Evolutionary conservation across 2,113 vertebrate species (phyloP).

Genomic region (Pachyramphus minor): DNA sequence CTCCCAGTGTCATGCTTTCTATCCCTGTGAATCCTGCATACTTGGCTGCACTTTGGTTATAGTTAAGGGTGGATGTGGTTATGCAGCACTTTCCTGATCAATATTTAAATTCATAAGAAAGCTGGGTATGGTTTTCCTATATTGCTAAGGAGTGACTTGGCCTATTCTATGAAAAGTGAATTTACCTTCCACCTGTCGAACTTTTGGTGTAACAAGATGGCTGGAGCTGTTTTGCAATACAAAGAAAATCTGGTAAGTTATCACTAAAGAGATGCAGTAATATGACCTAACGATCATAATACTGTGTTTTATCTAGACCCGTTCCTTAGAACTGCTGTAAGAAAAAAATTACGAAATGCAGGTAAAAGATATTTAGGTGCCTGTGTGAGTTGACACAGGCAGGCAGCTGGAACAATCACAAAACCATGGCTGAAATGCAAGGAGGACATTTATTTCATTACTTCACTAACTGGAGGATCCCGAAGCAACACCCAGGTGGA

Average conservation of each 20-base stretch:
- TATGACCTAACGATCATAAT: not conserved
- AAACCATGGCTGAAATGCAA: not conserved
- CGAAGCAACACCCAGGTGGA: not conserved
- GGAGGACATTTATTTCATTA: not conserved
- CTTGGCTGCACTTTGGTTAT: not conserved
- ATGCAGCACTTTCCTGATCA: not conserved
- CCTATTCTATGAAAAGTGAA: not conserved
- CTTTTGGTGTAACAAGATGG: not conserved
- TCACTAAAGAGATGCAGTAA: not conserved
- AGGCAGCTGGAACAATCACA: not conserved
- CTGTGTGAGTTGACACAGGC: not conserved
- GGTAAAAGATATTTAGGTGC: not conserved
- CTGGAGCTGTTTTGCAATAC: not conserved
- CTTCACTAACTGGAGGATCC: fast-evolving
- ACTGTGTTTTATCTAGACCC: not conserved
- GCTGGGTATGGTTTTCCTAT: not conserved
- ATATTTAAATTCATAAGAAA: not conserved
- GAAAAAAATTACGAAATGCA: not conserved
- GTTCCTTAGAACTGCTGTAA: not conserved
- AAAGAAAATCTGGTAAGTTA: not conserved
- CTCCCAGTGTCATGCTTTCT: not conserved
- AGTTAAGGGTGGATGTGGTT: fast-evolving
- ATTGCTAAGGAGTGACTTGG: not conserved
- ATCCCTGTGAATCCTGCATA: not conserved
- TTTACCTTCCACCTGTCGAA: not conserved